Percentiles rank a stretch among this genome's conserved stretches.
Conservation (phyloP, 2,113 vertebrate genomes). For the Hippolais icterina region DNA sequence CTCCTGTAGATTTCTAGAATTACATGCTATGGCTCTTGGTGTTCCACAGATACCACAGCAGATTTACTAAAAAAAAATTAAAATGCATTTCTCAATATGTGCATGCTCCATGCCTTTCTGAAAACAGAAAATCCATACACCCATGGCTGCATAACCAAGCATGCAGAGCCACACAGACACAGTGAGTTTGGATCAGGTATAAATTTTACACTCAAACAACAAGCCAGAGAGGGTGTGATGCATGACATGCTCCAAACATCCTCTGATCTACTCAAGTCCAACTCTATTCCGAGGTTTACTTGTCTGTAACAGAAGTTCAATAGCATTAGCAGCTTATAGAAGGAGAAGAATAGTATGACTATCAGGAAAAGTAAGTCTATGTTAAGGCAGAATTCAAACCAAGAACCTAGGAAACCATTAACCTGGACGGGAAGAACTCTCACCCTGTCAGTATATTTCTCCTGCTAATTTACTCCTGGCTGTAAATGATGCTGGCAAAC, state of each 20-base stretch:
- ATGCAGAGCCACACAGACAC: fast-evolving
- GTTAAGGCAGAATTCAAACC: not conserved
- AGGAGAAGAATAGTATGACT: not conserved
- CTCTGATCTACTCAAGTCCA: not conserved
- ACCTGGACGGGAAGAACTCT: not conserved
- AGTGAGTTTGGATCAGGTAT: not conserved
- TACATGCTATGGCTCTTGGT: not conserved
- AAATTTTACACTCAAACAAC: not conserved
- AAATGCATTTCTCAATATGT: not conserved
- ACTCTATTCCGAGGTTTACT: not conserved
- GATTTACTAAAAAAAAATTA: not conserved
- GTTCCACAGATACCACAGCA: not conserved
- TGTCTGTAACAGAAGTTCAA: not conserved
- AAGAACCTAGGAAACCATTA: not conserved
- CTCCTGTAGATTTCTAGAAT: constrained; percentile 16
- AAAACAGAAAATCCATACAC: not conserved
- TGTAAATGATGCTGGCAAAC: not conserved
- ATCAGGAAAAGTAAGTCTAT: not conserved
- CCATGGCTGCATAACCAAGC: not conserved
- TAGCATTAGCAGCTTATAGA: not conserved
- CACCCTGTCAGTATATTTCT: not conserved
- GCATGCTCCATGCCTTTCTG: not conserved
- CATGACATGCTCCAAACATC: not conserved
- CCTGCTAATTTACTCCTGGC: not conserved
- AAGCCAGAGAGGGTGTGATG: not conserved